Base-by-base conservation (phyloP, 2,888 invertebrate species). In the Dryobotodes eremita region DNA sequence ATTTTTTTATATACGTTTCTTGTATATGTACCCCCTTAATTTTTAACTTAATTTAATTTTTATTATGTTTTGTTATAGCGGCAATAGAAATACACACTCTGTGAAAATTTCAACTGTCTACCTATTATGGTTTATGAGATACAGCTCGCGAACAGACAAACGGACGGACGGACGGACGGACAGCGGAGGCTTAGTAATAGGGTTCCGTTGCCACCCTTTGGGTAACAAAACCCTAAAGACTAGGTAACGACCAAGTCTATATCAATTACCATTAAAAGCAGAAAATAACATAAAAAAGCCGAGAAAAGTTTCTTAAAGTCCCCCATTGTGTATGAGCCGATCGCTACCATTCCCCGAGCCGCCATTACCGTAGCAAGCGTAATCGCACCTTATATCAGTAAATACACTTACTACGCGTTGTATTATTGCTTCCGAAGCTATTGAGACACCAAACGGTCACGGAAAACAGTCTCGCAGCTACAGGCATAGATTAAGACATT, bases 401-500 rank as follows among this genome's bases (percentile, higher is more conserved):
- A 71, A 71, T 66, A 73, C 59, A 61, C 55, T 65, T 53, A 61
- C 57, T 23, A 17, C 42, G 57, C 48, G 59, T 82, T 70, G 57
- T 72, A 36, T 82, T 86, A 86, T 75, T 64, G 71, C 83, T 77
- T 77, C 62, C 70, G 61, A 77, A 75, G 59, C 69, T 64, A 77
- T 84, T 84, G 76, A 76, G 66, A 71, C 55, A 53, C 71, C 50
- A 71, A 83, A 86, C 75, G 71, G 3, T 31, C 62, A 66, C 42
- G 4, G 84, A 74, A 46, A 65, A 65, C 42, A 53, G 83, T 71
- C 36, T 15, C 5, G 46, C 17, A 65, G 31, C 68, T 77, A 71
- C 62, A n/a, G 70, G n/a, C 74, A 82, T 59, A 85, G 64, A 86
- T 57, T 57, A 74, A 57, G 48, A 73, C 36, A n/a, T 69, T 42